phyloP scores from a whole-genome alignment of 2,797 vertebrate genomes.

The Neosilurus hyrtlii region DNA sequence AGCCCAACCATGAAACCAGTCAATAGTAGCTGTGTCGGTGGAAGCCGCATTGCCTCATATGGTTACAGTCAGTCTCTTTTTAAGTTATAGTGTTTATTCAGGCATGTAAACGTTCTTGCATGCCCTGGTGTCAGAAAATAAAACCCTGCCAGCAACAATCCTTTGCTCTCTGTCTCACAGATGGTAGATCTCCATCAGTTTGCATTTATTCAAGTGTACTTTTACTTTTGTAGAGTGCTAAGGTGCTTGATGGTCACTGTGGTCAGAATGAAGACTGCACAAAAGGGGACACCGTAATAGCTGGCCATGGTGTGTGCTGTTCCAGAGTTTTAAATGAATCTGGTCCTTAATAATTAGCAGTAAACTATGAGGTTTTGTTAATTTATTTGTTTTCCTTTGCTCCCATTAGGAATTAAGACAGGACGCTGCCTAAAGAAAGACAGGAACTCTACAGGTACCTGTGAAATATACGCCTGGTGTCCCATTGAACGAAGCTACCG shows the following conservation, averaged over 20 bases:
- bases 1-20: neutral
- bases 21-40: neutral
- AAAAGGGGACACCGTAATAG: conserved; percentile 69
- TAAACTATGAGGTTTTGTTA: neutral
- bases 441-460: conserved; percentile 70
- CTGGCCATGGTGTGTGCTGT: conserved; percentile 80
- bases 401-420: conserved; percentile 78
- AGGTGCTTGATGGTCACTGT: conserved; percentile 74
- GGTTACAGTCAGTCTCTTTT: conserved; percentile 18
- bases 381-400: neutral
- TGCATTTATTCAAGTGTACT: neutral
- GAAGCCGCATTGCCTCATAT: conserved; percentile 21
- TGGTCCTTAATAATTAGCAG: neutral
- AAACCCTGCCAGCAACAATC: neutral
- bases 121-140: neutral
- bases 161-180: neutral
- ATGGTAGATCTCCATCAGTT: neutral
- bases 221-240: conserved; percentile 63
- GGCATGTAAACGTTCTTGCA: conserved; percentile 61
- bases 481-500: conserved; percentile 73
- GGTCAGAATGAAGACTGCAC: conserved; percentile 73
- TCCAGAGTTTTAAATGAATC: neutral
- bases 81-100: conserved; percentile 26
- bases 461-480: conserved; percentile 92
- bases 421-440: conserved; percentile 75